phyloP scores from a whole-genome alignment of 1,140 invertebrate species.

The Diorhabda sublineata region DNA sequence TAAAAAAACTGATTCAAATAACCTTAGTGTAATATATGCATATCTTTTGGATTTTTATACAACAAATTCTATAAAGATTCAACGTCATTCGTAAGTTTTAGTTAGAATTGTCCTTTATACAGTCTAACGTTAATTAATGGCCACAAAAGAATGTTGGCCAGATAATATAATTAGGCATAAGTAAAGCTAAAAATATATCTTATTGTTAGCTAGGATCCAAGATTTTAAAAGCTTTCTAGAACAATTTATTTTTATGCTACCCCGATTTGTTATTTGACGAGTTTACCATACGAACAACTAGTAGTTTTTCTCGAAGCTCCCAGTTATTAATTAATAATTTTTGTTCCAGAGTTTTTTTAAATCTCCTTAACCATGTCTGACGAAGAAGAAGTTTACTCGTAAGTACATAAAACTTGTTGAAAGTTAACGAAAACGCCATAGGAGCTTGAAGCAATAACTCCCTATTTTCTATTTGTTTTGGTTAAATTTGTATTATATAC shows the following conservation, averaged over 20 bases:
- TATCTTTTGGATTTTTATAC: too few relatives aligned
- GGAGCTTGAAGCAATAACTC: slow-evolving; percentile 24
- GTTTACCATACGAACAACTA: slow-evolving; percentile 6
- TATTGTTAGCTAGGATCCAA: slow-evolving; percentile 21
- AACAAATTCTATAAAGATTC: too few relatives aligned
- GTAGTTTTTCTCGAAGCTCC: slow-evolving; percentile 3
- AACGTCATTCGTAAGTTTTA: neutral
- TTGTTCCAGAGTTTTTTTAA: slow-evolving; percentile 31
- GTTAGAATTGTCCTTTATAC: neutral
- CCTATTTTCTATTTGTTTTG: slow-evolving; percentile 16
- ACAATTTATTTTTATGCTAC: slow-evolving; percentile 5
- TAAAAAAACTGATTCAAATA: too few relatives aligned
- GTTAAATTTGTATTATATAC: slow-evolving; percentile 7
- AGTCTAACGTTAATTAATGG: neutral
- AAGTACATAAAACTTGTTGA: slow-evolving; percentile 47
- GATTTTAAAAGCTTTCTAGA: slow-evolving; percentile 20
- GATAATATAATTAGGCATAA: neutral
- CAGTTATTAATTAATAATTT: neutral
- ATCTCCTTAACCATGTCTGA: slow-evolving; percentile 57
- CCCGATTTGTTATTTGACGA: neutral
- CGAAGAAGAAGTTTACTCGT: slow-evolving; percentile 69
- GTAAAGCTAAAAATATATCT: slow-evolving; percentile 21
- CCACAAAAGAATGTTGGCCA: neutral
- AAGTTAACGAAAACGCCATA: slow-evolving; percentile 3
- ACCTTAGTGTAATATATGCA: too few relatives aligned